Evolutionary conservation across 2,113 vertebrate species (phyloP), one percentile per base, ranked within the genome.

Genomic region (Plotosus lineatus): DNA sequence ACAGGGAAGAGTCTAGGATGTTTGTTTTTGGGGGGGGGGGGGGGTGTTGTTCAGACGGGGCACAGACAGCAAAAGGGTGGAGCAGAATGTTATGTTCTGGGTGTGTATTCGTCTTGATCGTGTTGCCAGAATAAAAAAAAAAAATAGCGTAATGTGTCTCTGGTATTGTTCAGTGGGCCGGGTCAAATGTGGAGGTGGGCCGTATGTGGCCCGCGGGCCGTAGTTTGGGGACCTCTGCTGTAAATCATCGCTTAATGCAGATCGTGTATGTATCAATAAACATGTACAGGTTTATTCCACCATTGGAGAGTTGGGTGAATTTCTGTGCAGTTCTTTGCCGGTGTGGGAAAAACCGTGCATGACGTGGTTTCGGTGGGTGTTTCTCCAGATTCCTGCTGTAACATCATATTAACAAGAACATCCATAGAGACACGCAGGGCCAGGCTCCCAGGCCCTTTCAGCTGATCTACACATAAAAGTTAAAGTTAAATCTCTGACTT

Each of bases 401-500:
- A 83, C 85, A 80, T 84, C 56, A 80, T 68, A 80, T 84, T 85
- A 83, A 79, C 63, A 71, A 72, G 71, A 86, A 75, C 51, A 83
- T 83, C 75, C 66, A 26, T 48, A 79, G 31, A 80, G 69, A 38
- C 79, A 46, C 84, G 85, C 77, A 82, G 71, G 76, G 84, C 79
- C 89, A 87, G 82, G 86, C 89, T 91, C 90, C 89, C 89, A 92
- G 89, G 90, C 87, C 87, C 87, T 75, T 63, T 86, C 88, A 91
- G 80, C 61, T 44, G 81, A 84, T 86, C 75, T 76, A 83, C 86
- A 88, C 87, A 85, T 91, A 86, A 83, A 82, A 89, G 85, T 84
- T 87, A 84, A n/a, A 79, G 84, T 92, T 89, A 92, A 90, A 92
- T 91, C 88, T 90, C 56, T 85, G 85, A 79, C 88, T 89, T 88